Evolutionary conservation across 2,888 invertebrate genomes (phyloP).

Genomic region (Pyrrhopygopsis socrates): DNA sequence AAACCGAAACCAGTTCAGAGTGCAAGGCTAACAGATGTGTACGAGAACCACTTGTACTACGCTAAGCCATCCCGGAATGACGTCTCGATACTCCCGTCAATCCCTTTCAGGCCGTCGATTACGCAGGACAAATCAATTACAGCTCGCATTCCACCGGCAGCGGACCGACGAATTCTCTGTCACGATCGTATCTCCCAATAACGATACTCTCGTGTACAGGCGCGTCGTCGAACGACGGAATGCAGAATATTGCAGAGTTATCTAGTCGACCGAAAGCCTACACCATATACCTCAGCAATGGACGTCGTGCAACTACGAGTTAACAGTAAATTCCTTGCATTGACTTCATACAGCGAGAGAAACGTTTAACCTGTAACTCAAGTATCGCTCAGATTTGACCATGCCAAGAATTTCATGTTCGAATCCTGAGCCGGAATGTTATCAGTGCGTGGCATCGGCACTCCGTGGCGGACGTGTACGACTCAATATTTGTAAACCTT

Average conservation of each 20-base stretch:
- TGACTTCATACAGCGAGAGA: constrained; percentile 89
- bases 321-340: constrained; percentile 92
- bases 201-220: constrained; percentile 91
- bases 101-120: constrained; percentile 92
- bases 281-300: constrained; percentile 91
- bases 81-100: constrained; percentile 93
- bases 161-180: constrained; percentile 94
- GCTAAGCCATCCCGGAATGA: constrained; percentile 86
- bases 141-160: constrained; percentile 93
- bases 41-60: constrained; percentile 47
- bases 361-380: constrained; percentile 89
- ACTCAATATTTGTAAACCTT: constrained; percentile 91
- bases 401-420: constrained; percentile 93
- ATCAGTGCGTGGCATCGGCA: constrained; percentile 93
- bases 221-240: constrained; percentile 89
- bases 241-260: constrained; percentile 90
- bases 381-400: constrained; percentile 91
- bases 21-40: constrained; percentile 47
- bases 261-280: constrained; percentile 88
- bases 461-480: constrained; percentile 91
- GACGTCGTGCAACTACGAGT: constrained; percentile 93
- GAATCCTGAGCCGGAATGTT: constrained; percentile 94
- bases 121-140: constrained; percentile 95
- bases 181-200: constrained; percentile 93
- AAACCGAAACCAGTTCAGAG: constrained; percentile 21